phyloP scores from a whole-genome alignment of 1,140 invertebrate genomes.

The Neodiprion lecontei region DNA sequence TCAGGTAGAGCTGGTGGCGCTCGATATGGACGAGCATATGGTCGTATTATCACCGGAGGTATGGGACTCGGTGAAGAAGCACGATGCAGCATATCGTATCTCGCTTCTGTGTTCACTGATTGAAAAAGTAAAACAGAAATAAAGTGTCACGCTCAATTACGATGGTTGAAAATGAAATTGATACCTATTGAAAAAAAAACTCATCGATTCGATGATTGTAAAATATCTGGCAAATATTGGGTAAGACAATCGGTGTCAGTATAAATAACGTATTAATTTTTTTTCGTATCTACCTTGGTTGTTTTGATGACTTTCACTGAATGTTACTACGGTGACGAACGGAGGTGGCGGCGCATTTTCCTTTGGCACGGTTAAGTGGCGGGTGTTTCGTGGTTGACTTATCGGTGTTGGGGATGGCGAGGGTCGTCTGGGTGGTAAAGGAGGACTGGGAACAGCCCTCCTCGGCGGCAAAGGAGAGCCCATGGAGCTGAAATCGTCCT shows the following conservation, averaged over 20 bases:
- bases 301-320: conserved; percentile 48
- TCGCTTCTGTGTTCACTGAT: conserved; percentile 50
- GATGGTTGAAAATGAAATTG: conserved; percentile 16
- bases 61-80: conserved; percentile 50
- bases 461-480: conserved; percentile 54
- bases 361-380: conserved; percentile 60
- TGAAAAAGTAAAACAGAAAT: conserved; percentile 14
- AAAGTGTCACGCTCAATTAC: too few species aligned
- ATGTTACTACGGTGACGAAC: conserved; percentile 49
- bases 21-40: conserved; percentile 23
- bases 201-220: neutral
- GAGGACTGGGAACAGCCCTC: conserved; percentile 63
- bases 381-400: conserved; percentile 46
- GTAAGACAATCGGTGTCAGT: neutral
- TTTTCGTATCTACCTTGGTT: conserved; percentile 51
- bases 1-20: conserved; percentile 49
- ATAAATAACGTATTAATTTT: neutral
- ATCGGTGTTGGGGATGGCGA: conserved; percentile 63
- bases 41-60: conserved; percentile 34
- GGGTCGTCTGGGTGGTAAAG: conserved; percentile 70
- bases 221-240: conserved; percentile 7
- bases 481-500: conserved; percentile 64
- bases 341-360: conserved; percentile 61
- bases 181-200: conserved; percentile 1
- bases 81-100: conserved; percentile 59